phyloP scores from a whole-genome alignment of 2,113 vertebrate species.

The Microcebus jonahi region DNA sequence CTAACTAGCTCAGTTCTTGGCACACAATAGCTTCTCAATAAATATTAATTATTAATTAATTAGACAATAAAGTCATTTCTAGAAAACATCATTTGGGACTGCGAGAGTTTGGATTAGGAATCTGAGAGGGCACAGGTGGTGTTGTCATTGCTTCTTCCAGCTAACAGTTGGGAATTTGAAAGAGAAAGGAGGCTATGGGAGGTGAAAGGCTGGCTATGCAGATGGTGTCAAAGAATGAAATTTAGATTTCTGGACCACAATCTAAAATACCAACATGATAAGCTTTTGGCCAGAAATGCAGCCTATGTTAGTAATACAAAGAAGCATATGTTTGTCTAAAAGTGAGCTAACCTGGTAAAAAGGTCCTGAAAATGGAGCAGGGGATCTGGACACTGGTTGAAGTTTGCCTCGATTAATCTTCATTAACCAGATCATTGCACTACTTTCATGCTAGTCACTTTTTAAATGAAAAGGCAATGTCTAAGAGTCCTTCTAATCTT shows the following conservation, averaged over 20 bases:
- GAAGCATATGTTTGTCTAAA: slow-evolving; percentile 62
- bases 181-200: slow-evolving; percentile 53
- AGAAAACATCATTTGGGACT: slow-evolving; percentile 48
- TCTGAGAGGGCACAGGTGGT: slow-evolving; percentile 65
- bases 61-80: slow-evolving; percentile 36
- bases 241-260: slow-evolving; percentile 66
- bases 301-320: neutral
- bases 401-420: slow-evolving; percentile 23
- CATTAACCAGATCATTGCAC: neutral
- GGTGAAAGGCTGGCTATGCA: slow-evolving; percentile 70
- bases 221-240: slow-evolving; percentile 70
- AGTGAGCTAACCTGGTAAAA: slow-evolving; percentile 50
- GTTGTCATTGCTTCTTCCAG: slow-evolving; percentile 59
- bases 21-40: slow-evolving; percentile 53
- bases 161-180: slow-evolving; percentile 68
- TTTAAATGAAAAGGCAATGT: slow-evolving; percentile 26
- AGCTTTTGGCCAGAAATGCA: slow-evolving; percentile 23
- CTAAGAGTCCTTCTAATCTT: neutral
- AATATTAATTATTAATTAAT: slow-evolving; percentile 75
- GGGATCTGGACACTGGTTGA: neutral
- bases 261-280: slow-evolving; percentile 58
- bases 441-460: neutral
- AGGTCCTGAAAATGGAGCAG: slow-evolving; percentile 7
- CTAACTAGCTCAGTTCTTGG: slow-evolving; percentile 39
- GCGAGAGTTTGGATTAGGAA: slow-evolving; percentile 12